phyloP scores from a whole-genome alignment of 1,140 invertebrate genomes.

The Drosophila parabipectinata region DNA sequence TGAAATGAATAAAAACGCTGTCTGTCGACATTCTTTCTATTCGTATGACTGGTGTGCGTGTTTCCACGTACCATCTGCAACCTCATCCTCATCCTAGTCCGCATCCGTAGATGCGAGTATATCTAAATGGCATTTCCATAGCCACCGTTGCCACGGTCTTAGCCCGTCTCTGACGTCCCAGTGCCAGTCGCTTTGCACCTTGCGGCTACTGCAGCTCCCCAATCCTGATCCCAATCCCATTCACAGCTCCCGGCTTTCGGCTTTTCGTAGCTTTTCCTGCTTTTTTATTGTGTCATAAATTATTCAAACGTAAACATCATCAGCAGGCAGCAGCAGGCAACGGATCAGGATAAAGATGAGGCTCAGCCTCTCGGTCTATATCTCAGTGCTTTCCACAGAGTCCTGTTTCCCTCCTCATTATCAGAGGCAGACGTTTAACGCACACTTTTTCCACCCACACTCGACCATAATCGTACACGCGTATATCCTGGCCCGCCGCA shows the following conservation, averaged over 20 bases:
- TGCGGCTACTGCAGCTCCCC: slow-evolving; percentile 68
- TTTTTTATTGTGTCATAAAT: slow-evolving; percentile 82
- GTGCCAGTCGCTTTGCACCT: slow-evolving; percentile 61
- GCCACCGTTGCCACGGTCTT: slow-evolving; percentile 44
- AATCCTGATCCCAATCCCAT: slow-evolving; percentile 15
- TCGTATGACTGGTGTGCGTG: slow-evolving; percentile 32
- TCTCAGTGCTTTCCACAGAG: slow-evolving; percentile 10
- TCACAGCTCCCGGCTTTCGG: background rate
- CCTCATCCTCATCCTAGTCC: slow-evolving; percentile 1
- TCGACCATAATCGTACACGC: slow-evolving; percentile 22
- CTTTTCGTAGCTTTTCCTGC: slow-evolving; percentile 26
- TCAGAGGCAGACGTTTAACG: slow-evolving; percentile 63
- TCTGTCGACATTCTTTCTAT: slow-evolving; percentile 26
- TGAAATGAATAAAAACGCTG: slow-evolving; percentile 74
- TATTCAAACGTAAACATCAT: slow-evolving; percentile 84
- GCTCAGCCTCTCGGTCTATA: slow-evolving; percentile 36
- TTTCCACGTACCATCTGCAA: slow-evolving; percentile 22
- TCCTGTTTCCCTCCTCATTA: slow-evolving; percentile 70
- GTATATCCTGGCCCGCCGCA: slow-evolving; percentile 33
- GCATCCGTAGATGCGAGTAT: slow-evolving; percentile 40
- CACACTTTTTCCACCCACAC: slow-evolving; percentile 25
- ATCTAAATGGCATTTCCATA: slow-evolving; percentile 77
- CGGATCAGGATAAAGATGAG: slow-evolving; percentile 54
- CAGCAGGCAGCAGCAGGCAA: slow-evolving; percentile 45
- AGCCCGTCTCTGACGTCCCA: background rate